These are phyloP conservation scores for Resseliella maxima DNA, from an alignment of 2,888 invertebrate species.

Conservation along the genomic window DNA sequence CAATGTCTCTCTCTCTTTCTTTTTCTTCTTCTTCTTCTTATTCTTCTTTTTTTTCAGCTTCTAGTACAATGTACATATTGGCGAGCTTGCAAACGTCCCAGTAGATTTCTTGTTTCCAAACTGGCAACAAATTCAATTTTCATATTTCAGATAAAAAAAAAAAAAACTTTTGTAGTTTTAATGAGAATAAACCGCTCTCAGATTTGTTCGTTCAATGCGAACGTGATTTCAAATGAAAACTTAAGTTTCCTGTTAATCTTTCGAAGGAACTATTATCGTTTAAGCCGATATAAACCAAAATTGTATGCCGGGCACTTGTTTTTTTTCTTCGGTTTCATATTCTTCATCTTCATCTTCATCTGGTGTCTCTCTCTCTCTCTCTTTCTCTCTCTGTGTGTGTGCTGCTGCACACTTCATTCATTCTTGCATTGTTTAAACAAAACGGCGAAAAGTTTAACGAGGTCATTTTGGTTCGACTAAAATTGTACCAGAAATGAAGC, in stretches of 20 bases:
- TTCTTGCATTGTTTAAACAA: neutral
- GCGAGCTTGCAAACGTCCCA: too few species aligned
- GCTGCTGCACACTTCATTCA: too few species aligned
- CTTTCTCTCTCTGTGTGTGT: neutral
- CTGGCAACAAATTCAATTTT: slow-evolving; percentile 36
- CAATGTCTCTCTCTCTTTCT: too few species aligned
- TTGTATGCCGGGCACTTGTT: neutral
- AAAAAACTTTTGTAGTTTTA: slow-evolving; percentile 35
- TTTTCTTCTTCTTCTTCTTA: too few species aligned
- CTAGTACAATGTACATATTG: too few species aligned
- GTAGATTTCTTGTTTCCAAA: neutral
- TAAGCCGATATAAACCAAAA: slow-evolving; percentile 9
- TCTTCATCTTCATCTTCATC: too few species aligned
- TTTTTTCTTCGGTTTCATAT: neutral
- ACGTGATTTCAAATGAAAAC: slow-evolving; percentile 19
- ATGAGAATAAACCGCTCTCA: slow-evolving; percentile 44
- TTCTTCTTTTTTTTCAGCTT: too few species aligned
- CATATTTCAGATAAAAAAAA: slow-evolving; percentile 35
- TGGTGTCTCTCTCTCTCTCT: neutral
- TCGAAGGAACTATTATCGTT: slow-evolving; percentile 34
- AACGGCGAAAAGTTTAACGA: neutral
- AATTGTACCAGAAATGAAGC: neutral
- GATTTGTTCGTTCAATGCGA: neutral
- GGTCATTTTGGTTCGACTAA: neutral
- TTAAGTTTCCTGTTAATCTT: slow-evolving; percentile 51